A percentile compares a stretch with the other conserved stretches of the same genome.
Evolutionary conservation across 2,113 vertebrate genomes (phyloP).

Genomic region (Clarias gariepinus): DNA sequence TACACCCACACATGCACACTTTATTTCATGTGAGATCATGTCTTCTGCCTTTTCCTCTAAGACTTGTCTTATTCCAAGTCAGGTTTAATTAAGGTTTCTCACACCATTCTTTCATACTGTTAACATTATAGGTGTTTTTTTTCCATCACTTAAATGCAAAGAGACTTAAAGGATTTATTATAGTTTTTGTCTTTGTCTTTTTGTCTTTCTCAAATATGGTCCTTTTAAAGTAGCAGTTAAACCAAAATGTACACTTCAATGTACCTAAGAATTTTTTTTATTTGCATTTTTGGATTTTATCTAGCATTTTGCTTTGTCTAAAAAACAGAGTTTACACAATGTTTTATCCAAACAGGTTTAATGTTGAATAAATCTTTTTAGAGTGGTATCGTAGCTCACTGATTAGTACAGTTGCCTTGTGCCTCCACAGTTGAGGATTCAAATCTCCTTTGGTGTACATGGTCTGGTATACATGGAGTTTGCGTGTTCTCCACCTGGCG

Average conservation of each 20-base stretch:
- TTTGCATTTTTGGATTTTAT: neutral
- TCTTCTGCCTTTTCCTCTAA: neutral
- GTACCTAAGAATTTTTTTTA: neutral
- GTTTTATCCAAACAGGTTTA: neutral
- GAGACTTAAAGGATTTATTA: neutral
- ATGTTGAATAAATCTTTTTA: neutral
- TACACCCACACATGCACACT: neutral
- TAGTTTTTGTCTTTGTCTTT: no score
- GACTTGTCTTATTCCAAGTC: neutral
- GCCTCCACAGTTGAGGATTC: no score
- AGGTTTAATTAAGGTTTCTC: neutral
- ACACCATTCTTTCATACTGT: neutral
- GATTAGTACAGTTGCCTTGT: no score
- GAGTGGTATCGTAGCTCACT: no score
- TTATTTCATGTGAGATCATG: conserved; percentile 19
- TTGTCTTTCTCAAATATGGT: neutral
- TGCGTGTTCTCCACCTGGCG: no score
- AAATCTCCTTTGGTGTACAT: no score
- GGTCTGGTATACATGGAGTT: no score
- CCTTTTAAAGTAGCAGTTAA: neutral
- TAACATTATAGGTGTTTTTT: neutral
- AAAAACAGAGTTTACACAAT: no score
- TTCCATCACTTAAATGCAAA: neutral
- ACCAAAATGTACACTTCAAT: neutral
- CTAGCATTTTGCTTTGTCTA: neutral